Conservation (phyloP, 1,140 invertebrate genomes). For the Drosophila equinoxialis region DNA sequence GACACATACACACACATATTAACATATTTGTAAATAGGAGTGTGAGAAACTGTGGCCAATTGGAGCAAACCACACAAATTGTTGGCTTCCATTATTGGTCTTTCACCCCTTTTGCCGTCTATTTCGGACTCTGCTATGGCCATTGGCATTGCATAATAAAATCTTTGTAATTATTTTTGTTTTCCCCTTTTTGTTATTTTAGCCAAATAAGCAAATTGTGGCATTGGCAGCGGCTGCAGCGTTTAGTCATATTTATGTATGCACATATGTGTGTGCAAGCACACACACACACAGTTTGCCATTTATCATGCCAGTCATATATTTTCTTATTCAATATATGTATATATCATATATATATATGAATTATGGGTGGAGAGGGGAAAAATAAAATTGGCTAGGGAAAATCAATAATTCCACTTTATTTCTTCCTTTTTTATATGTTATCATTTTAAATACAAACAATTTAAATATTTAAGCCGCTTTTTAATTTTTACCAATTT, state of each 20-base stretch:
- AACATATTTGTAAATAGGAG: background rate
- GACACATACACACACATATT: background rate
- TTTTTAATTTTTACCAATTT: background rate
- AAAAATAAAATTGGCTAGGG: background rate
- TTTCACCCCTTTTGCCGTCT: background rate
- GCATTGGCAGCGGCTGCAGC: constrained; percentile 3
- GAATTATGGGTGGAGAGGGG: too few species aligned
- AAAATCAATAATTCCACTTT: background rate
- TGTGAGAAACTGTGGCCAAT: constrained; percentile 3
- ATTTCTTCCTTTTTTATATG: background rate
- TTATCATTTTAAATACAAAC: background rate
- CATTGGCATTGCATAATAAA: constrained; percentile 8
- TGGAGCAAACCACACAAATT: constrained; percentile 8
- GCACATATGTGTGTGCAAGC: background rate
- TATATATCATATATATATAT: background rate
- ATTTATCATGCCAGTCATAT: constrained; percentile 6
- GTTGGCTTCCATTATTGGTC: constrained; percentile 9
- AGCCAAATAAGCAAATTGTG: constrained; percentile 12
- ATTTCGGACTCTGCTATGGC: background rate
- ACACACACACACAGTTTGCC: background rate
- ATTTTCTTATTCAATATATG: constrained; percentile 4
- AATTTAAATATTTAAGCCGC: background rate
- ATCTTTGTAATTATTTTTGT: constrained; percentile 11
- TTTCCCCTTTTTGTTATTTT: constrained; percentile 5
- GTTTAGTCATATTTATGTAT: constrained; percentile 4